Base-by-base conservation (phyloP, 2,888 invertebrate genomes). In the Poecilus cupreus region DNA sequence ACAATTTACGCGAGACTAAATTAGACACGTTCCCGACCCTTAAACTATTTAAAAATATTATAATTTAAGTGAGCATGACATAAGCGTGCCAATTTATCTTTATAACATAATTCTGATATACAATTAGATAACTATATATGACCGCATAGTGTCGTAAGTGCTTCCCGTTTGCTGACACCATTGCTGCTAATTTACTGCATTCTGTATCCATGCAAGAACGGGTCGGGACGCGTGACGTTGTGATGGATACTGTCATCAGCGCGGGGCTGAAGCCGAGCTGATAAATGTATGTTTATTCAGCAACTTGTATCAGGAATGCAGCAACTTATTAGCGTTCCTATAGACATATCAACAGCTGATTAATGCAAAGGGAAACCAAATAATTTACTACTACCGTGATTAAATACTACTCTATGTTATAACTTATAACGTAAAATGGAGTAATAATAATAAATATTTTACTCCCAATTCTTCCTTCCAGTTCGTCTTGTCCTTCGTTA, bases 71-170 rank as follows among this genome's bases (percentile, higher is more conserved):
- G 80, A 74, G 80, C 85, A 87, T 88, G 88, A 88, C 88, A 88
- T 88, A 88, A 88, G 88, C 88, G 86, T 86, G 87, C 87, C 87
- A 88, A 88, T 88, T 88, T 88, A 87, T 88, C 88, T 87, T 86
- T 87, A 88, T 88, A 87, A 88, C 87, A 87, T 88, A 88, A 88
- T 88, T 87, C 87, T 87, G 88, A 77, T 57, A 77, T 13, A 64
- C 60, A 60, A 77, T 77, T 77, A 64, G 60, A 77, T 77, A 60
- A 77, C 77, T 77, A 77, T 77, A 77, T 77, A 43, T 46, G 77
- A 60, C 60, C 24, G 60, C 32, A 32, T 32, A 32, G 32, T 32
- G 54, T 22, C 26, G 13, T 60, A 60, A 60, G 60, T 60, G 60
- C 60, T 60, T 60, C 60, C 60, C 60, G 60, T 60, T 60, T 60